These are phyloP conservation scores for Drosophila borborema DNA, from an alignment of 2,888 invertebrate genomes.

Conservation along the genomic window DNA sequence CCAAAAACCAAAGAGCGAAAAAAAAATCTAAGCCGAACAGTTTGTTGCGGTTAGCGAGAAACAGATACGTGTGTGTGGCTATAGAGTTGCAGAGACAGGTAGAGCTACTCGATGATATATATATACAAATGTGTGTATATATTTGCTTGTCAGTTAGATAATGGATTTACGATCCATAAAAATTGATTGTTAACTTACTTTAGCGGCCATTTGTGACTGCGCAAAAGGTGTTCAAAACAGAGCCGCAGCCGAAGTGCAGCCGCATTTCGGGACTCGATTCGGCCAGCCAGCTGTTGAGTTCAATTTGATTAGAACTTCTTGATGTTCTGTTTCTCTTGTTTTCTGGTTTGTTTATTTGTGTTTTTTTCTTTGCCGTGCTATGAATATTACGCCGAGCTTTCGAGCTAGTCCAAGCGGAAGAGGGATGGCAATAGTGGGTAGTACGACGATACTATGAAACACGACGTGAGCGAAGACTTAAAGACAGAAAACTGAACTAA, in stretches of 20 bases:
- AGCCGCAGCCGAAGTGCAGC: conserved; percentile 49
- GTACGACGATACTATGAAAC: conserved; percentile 14
- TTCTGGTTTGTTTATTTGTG: conserved; percentile 15
- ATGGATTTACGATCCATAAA: conserved; percentile 47
- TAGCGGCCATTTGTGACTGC: conserved; percentile 74
- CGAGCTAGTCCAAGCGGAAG: conserved; percentile 22
- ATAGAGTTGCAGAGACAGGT: conserved; percentile 11
- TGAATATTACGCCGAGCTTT: conserved; percentile 64
- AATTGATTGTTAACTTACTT: conserved; percentile 60
- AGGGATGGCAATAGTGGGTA: conserved; percentile 53
- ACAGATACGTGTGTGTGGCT: conserved; percentile 2
- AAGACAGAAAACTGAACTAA: conserved; percentile 1
- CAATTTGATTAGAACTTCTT: conserved; percentile 36
- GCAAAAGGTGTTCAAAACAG: conserved; percentile 57
- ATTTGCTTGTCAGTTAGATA: conserved; percentile 21
- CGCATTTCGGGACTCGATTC: conserved; percentile 40
- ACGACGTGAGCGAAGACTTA: conserved; percentile 6
- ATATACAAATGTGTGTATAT: not conserved
- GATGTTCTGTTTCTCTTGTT: not conserved
- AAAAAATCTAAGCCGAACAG: conserved; percentile 35
- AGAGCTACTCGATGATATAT: not conserved
- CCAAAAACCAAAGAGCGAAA: conserved; percentile 28
- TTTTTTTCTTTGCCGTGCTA: conserved; percentile 14
- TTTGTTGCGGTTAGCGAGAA: conserved; percentile 20
- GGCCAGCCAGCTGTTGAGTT: conserved; percentile 1